Percentiles rank a stretch among this genome's conserved stretches.
phyloP scores from a whole-genome alignment of 2,113 vertebrate species.

The Vireo altiloquus region DNA sequence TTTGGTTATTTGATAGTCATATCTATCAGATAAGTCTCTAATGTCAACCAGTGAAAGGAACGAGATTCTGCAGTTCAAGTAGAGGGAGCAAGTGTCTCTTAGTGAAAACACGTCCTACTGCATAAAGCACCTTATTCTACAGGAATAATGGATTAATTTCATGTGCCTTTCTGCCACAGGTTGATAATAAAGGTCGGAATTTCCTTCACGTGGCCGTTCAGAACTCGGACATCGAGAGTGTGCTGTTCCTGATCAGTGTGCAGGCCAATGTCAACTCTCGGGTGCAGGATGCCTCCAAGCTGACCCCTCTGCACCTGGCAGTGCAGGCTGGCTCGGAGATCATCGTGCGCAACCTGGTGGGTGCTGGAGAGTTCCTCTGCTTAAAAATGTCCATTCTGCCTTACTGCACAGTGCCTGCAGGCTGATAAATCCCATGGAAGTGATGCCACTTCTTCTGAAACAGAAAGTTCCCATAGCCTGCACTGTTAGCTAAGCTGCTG shows the following conservation, averaged over 20 bases:
- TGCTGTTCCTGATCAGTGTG: slow-evolving; percentile 97
- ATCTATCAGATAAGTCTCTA: not conserved
- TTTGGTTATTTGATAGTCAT: not conserved
- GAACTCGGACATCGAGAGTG: slow-evolving; percentile 95
- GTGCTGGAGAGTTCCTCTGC: not conserved
- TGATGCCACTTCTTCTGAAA: not conserved
- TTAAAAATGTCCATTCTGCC: rapidly evolving
- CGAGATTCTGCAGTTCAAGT: not conserved
- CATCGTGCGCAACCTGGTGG: slow-evolving; percentile 95
- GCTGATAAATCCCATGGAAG: not conserved
- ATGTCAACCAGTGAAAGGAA: not conserved
- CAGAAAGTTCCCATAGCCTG: not conserved
- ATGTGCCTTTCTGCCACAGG: slow-evolving; percentile 59
- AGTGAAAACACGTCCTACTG: not conserved
- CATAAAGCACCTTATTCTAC: not conserved
- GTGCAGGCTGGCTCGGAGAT: slow-evolving; percentile 97
- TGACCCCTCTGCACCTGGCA: slow-evolving; percentile 92
- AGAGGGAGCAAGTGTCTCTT: not conserved
- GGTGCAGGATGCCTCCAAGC: slow-evolving; percentile 93
- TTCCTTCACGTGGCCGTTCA: slow-evolving; percentile 96
- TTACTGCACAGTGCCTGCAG: rapidly evolving
- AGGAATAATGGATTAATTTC: not conserved
- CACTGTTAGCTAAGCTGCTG: not conserved
- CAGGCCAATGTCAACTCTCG: slow-evolving; percentile 97
- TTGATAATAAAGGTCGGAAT: slow-evolving; percentile 97